Evolutionary conservation across 1,140 invertebrate species (phyloP).

Genomic region (Tetragonula clypearis): DNA sequence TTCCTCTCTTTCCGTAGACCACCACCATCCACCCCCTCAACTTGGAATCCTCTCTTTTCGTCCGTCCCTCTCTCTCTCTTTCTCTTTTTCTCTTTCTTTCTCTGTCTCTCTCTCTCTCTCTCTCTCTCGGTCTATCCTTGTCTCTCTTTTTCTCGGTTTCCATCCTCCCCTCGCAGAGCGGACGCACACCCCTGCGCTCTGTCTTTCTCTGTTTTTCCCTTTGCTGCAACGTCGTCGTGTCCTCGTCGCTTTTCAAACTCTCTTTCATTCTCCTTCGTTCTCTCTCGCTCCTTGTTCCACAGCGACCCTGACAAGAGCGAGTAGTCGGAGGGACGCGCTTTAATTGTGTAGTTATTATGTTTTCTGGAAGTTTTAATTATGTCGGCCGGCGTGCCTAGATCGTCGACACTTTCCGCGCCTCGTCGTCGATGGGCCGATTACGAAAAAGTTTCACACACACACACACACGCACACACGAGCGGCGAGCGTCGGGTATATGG

Average conservation of each 20-base stretch:
- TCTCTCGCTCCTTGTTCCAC: constrained; percentile 19
- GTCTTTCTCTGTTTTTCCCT: constrained; percentile 51
- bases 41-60: constrained; percentile 33
- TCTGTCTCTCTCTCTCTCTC: constrained; percentile 52
- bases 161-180: constrained; percentile 23
- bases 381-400: constrained; percentile 44
- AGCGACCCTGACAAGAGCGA: constrained; percentile 19
- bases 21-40: constrained; percentile 49
- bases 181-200: constrained; percentile 5
- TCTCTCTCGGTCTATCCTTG: constrained; percentile 46
- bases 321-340: constrained; percentile 38
- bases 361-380: constrained; percentile 57
- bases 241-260: constrained; percentile 1
- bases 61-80: constrained; percentile 53
- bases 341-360: constrained; percentile 58
- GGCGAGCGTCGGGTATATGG: no score
- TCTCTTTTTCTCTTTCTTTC: constrained; percentile 49
- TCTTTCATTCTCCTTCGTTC: neutral
- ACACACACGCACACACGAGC: neutral
- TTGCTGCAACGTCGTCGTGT: neutral
- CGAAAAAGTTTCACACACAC: neutral
- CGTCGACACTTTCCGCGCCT: constrained; percentile 15
- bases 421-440: constrained; percentile 10
- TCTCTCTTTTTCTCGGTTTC: constrained; percentile 52
- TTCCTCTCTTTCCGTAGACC: constrained; percentile 57